Conservation (phyloP, 2,797 vertebrate species). For the Coendou prehensilis region DNA sequence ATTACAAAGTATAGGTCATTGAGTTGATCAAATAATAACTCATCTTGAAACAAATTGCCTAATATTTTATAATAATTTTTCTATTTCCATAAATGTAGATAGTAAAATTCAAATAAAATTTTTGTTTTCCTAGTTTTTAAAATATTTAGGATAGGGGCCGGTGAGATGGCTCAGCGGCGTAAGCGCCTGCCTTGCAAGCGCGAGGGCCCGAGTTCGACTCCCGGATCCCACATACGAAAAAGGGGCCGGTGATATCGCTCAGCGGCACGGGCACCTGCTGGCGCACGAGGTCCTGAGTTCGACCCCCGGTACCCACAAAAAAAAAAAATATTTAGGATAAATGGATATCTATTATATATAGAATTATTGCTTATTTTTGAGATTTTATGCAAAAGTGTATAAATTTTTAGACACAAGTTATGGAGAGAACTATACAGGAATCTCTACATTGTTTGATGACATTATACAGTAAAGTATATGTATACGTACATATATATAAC, state of each 20-base stretch:
- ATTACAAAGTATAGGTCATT: not conserved
- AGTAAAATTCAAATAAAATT: not conserved
- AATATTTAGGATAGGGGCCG: not conserved
- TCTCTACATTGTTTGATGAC: slow-evolving; percentile 16
- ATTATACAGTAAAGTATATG: not conserved
- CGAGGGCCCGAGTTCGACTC: too few relatives aligned
- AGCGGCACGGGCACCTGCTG: too few relatives aligned
- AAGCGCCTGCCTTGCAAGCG: too few relatives aligned
- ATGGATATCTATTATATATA: not conserved
- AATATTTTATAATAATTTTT: slow-evolving; percentile 18
- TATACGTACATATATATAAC: not conserved
- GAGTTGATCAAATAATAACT: slow-evolving; percentile 3
- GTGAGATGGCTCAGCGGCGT: too few relatives aligned
- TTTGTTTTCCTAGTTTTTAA: slow-evolving; percentile 11
- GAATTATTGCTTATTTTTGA: slow-evolving; percentile 23
- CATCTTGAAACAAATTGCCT: not conserved
- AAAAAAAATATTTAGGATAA: not conserved
- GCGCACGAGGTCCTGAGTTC: too few relatives aligned
- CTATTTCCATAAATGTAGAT: slow-evolving; percentile 46
- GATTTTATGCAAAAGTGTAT: not conserved
- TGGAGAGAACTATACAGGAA: slow-evolving; percentile 4
- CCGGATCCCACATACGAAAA: too few relatives aligned
- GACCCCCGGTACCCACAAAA: too few relatives aligned
- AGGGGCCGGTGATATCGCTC: too few relatives aligned
- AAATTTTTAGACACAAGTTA: slow-evolving; percentile 19